These are phyloP conservation scores for Gallinago jamesoni DNA, from an alignment of 2,113 vertebrate species.

Conservation along the genomic window DNA sequence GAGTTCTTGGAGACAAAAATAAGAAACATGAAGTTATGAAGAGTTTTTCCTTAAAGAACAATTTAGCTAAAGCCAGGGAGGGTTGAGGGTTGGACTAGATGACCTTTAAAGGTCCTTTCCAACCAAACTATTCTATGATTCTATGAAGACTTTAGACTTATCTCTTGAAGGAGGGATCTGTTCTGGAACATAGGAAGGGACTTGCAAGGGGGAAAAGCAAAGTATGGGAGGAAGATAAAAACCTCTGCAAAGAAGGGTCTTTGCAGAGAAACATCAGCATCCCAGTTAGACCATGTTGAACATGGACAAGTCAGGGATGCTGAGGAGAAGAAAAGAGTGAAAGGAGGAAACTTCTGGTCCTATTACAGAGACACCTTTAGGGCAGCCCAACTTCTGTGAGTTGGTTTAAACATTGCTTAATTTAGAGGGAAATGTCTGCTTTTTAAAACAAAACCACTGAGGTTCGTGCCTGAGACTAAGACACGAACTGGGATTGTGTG, in stretches of 20 bases:
- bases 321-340: neutral
- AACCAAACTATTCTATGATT: neutral
- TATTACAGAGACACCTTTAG: neutral
- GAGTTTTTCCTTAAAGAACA: neutral
- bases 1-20: neutral
- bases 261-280: neutral
- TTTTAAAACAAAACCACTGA: neutral
- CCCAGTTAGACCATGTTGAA: neutral
- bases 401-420: neutral
- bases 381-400: neutral
- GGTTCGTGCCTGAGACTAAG: neutral
- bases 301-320: neutral
- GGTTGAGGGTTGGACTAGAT: no score
- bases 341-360: neutral
- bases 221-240: neutral
- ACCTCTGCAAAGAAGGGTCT: neutral
- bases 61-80: neutral
- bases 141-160: neutral
- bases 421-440: neutral
- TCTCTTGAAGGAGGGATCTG: neutral
- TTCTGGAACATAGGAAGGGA: neutral
- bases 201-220: neutral
- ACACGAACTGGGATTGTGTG: neutral
- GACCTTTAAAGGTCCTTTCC: neutral
- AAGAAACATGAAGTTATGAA: neutral